Evolutionary conservation across 2,888 invertebrate species (phyloP), one percentile per base, ranked within the genome.

Genomic region (Dryadula phaetusa): DNA sequence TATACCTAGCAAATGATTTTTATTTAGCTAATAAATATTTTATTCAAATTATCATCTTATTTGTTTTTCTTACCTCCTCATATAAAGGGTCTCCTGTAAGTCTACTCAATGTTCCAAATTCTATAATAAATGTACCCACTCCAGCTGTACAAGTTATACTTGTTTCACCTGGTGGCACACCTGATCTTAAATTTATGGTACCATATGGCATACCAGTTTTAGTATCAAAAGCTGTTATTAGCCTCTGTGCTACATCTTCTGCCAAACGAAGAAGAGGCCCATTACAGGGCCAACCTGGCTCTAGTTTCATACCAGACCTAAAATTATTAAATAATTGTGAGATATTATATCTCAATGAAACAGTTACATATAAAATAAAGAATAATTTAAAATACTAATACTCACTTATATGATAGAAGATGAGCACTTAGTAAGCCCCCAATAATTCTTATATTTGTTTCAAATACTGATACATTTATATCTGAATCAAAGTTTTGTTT

Each of bases 381-480:
- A n/a, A 34, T 34, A 34, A 34, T 34, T 7, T 34, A 34, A 34
- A 34, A 34, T 34, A 8, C 8, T 7, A 34, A 34, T 49, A 78
- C 93, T 93, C 82, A 96, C 96, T 93, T 96, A 76, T 95, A 95
- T 54, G 98, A 97, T 52, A 99, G 84, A 74, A 99, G 94, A 93
- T 99, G 99, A 7, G 99, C 99, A 84, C 99, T 98, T 0, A 99
- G 87, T 4, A 99, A 91, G 0, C 99, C 99, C 14, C 99, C 99
- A 67, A 99, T 96, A 62, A 99, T 98, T 83, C 99, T 94, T 70
- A 99, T 99, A 84, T 99, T 99, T 0, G 99, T 99, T 92, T 99
- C 99, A 93, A 99, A 99, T 0, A 99, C 99, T 1, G 99, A 99
- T 0, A 99, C 99, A 94, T 99, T 99, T 60, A 99, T 99, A 82